Conservation (phyloP, 2,888 invertebrate species). For the Drosophila flavopinicola region DNA sequence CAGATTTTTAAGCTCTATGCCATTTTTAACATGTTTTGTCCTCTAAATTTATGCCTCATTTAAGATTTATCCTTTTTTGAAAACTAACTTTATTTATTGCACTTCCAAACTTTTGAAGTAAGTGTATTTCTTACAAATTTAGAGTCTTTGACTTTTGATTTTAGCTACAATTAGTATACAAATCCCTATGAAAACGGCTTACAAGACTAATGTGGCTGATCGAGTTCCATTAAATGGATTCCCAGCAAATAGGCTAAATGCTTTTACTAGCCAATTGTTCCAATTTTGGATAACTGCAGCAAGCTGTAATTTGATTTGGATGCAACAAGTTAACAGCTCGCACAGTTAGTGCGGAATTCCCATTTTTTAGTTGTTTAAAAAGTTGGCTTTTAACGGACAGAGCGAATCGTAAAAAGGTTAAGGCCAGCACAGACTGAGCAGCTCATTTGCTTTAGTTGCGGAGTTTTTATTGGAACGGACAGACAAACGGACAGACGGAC, state of each 20-base stretch:
- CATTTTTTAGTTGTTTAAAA: slow-evolving; percentile 8
- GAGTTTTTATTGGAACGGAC: slow-evolving; percentile 45
- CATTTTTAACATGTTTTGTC: too few relatives aligned
- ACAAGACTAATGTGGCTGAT: too few relatives aligned
- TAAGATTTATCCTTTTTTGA: too few relatives aligned
- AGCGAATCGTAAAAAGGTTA: slow-evolving; percentile 54
- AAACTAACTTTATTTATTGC: too few relatives aligned
- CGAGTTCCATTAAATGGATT: background rate
- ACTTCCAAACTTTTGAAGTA: too few relatives aligned
- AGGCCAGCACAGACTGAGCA: slow-evolving; percentile 38
- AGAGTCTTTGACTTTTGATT: too few relatives aligned
- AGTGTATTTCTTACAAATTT: too few relatives aligned
- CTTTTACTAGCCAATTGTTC: slow-evolving; percentile 3
- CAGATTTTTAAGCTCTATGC: too few relatives aligned
- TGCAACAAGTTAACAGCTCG: slow-evolving; percentile 59
- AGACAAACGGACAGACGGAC: background rate
- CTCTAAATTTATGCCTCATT: too few relatives aligned
- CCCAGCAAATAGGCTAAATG: slow-evolving; percentile 3
- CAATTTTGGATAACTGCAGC: background rate
- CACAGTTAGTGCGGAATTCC: slow-evolving; percentile 11
- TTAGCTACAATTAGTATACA: too few relatives aligned
- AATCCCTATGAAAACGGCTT: too few relatives aligned
- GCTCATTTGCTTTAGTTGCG: slow-evolving; percentile 60
- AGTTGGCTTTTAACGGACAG: slow-evolving; percentile 55
- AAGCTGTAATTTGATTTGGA: slow-evolving; percentile 38